Evolutionary conservation across 2,113 vertebrate genomes (phyloP).

Genomic region (Sander lucioperca): DNA sequence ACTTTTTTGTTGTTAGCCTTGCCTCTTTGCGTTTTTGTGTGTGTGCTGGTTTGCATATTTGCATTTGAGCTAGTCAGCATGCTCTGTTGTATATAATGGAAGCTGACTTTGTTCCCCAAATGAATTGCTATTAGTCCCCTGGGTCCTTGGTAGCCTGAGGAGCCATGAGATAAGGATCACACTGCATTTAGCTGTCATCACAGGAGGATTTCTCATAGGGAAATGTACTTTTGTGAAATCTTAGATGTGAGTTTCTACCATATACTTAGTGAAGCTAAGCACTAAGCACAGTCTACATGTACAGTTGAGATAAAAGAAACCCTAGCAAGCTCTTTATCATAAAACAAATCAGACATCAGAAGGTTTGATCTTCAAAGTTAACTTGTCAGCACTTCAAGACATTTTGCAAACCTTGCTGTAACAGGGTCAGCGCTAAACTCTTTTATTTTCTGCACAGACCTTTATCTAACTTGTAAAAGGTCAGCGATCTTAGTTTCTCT

Average conservation of each 20-base stretch:
- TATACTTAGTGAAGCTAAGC: background rate
- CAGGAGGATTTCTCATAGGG: constrained; percentile 43
- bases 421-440: background rate
- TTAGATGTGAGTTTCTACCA: constrained; percentile 35
- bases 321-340: background rate
- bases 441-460: constrained; percentile 16
- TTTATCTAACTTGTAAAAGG: constrained; percentile 36
- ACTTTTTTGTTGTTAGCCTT: background rate
- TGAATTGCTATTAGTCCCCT: constrained; percentile 46
- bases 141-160: constrained; percentile 49
- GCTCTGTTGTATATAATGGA: constrained; percentile 18
- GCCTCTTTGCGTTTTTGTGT: background rate
- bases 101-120: constrained; percentile 54
- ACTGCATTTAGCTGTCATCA: constrained; percentile 44
- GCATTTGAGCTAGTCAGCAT: constrained; percentile 8
- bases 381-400: constrained; percentile 19
- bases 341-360: constrained; percentile 15
- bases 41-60: background rate
- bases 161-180: constrained; percentile 54
- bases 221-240: constrained; percentile 24
- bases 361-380: constrained; percentile 34
- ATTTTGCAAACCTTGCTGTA: constrained; percentile 11
- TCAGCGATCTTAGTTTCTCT: constrained; percentile 2
- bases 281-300: background rate
- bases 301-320: constrained; percentile 31